Base-by-base conservation (phyloP, 2,113 vertebrate genomes). In the Pogonocichla stellata region DNA sequence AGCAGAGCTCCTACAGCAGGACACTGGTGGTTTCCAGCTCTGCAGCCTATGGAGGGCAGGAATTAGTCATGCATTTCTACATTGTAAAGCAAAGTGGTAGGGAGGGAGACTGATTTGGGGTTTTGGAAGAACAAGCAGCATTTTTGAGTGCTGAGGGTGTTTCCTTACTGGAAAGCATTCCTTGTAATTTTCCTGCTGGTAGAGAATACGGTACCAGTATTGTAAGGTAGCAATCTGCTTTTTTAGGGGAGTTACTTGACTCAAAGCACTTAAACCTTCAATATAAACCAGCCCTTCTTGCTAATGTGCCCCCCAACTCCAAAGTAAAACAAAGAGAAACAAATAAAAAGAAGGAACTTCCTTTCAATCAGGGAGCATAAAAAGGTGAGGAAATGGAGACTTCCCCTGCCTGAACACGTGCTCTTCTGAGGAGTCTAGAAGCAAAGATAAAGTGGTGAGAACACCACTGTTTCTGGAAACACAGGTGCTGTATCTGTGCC, bases 181-280 rank as follows among this genome's bases (percentile, higher is more conserved):
- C 65, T 65, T 73, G 17, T 86, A 19, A 58, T 74, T 86, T 92
- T 83, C 33, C 65, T 87, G 31, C 36, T 94, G 47, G 17, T 80
- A 22, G 34, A 29, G 72, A 74, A 23, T 58, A 25, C 0, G 1
- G 54, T 88, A 36, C 43, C 28, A 53, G 20, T 51, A 18, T 19
- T 70, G 29, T 38, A 45, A 67, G 31, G 56, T 17, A 58, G 56
- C 3, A 19, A 12, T 69, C 23, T 1, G 7, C 31, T 80, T 57
- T 78, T 56, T 45, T 31, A 53, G n/a, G 6, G 1, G 40, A 67
- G 12, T n/a, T 3, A 1, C 4, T 50, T 71, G 28, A 36, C 14
- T 42, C 0, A 0, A 45, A 77, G 26, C 58, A 28, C 28, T 53
- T 75, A 64, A 33, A 75, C 15, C 47, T 82, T 71, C 26, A 31